phyloP scores from a whole-genome alignment of 2,113 vertebrate genomes.

The Heliornis fulica region DNA sequence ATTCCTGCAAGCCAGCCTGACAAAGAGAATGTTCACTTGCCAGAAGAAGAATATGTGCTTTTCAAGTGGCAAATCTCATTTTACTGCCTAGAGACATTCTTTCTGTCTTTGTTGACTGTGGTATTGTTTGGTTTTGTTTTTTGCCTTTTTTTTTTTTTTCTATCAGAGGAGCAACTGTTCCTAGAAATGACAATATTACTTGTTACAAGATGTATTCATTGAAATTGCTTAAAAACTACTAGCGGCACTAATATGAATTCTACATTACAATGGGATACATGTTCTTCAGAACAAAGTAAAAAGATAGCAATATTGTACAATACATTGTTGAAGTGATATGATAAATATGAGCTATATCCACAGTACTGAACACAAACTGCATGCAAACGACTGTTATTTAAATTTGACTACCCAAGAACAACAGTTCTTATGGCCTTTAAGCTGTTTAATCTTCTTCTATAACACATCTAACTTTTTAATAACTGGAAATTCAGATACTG shows the following conservation, averaged over 20 bases:
- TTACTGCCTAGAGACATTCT: neutral
- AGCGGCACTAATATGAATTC: neutral
- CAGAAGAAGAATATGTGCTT: neutral
- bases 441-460: neutral
- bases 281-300: neutral
- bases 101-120: neutral
- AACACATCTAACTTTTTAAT: neutral
- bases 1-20: neutral
- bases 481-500: slow-evolving; percentile 8
- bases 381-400: neutral
- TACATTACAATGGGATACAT: neutral
- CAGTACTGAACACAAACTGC: neutral
- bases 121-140: neutral
- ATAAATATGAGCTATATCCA: neutral
- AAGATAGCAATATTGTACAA: neutral
- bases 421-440: neutral
- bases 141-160: neutral
- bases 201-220: neutral
- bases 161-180: neutral
- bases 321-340: neutral
- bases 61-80: slow-evolving; percentile 20
- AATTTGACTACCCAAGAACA: neutral
- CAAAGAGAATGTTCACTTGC: neutral
- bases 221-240: slow-evolving; percentile 24
- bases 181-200: neutral